Evolutionary conservation across 2,888 invertebrate genomes (phyloP), one percentile per base, ranked within the genome.

Genomic region (Trichacis sp.): DNA sequence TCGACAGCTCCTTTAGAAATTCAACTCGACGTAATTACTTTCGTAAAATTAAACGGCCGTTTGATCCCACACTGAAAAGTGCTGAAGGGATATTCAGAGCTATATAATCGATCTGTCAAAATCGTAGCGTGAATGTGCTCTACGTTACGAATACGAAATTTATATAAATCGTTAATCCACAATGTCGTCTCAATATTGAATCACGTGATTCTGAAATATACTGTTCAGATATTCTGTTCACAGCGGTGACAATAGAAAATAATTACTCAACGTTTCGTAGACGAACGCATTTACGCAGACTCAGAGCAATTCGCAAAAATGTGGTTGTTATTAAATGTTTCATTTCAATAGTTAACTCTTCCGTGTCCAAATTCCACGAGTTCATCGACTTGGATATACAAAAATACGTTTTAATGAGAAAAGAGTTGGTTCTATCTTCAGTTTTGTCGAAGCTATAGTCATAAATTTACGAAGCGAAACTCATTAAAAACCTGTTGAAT

Each of bases 1-100:
- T 57, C 64, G 64, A 56, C 46, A 56, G 59, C 50, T 53, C 68
- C 64, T 64, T 68, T 68, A 64, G 68, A 68, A 68, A 68, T 60
- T 68, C 68, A 68, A 64, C 68, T 64, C 64, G 50, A 61, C 68
- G 64, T 64, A 68, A 68, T 68, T 68, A 68, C 64, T 68, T 68
- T 68, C 67, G 64, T 64, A 64, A 68, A 68, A 68, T 68, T 68
- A 64, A 68, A 68, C 68, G 63, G 59, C 64, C 63, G 63, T 64
- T 68, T 64, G 64, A 64, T 68, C 60, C 56, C 61, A 57, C 56
- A 61, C 64, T 62, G 64, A 58, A 60, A 63, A 63, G 61, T 60
- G 51, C 60, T 53, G 53, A 53, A 57, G 49, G 55, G 58, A 48
- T 20, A 49, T 58, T 51, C 59, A 50, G 53, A 48, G 60, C 57